phyloP scores from a whole-genome alignment of 1,140 invertebrate genomes.

The Metopolophium dirhodum region DNA sequence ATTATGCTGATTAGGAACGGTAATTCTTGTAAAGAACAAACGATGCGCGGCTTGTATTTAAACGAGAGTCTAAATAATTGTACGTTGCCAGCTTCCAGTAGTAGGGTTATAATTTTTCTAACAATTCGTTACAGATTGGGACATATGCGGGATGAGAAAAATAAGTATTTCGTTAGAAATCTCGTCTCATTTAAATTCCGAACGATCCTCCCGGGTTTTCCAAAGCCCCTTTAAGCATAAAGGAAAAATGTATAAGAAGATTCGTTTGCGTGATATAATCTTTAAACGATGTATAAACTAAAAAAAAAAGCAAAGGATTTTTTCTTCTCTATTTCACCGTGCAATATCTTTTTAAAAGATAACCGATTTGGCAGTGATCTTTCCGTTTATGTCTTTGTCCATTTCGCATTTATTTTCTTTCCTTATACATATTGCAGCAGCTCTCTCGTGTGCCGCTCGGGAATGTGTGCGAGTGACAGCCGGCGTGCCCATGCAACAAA shows the following conservation, averaged over 20 bases:
- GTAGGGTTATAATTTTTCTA: neutral
- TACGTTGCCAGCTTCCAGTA: neutral
- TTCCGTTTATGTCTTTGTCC: constrained; percentile 41
- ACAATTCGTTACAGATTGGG: neutral
- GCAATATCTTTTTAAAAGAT: constrained; percentile 47
- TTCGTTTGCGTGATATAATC: constrained; percentile 43
- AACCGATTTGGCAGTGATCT: constrained; percentile 48
- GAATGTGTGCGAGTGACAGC: constrained; percentile 38
- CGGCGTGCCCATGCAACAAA: neutral
- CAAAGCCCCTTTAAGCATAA: constrained; percentile 8
- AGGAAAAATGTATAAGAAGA: constrained; percentile 22
- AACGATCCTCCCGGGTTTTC: constrained; percentile 20
- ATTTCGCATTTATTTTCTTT: constrained; percentile 34
- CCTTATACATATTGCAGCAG: neutral
- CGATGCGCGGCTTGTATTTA: neutral
- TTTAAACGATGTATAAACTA: constrained; percentile 43
- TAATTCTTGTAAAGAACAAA: neutral
- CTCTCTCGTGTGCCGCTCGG: neutral
- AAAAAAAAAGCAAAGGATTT: constrained; percentile 32
- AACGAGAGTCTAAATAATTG: neutral
- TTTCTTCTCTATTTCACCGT: constrained; percentile 17
- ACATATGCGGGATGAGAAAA: neutral
- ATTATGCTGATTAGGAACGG: neutral
- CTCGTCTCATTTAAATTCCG: constrained; percentile 43
- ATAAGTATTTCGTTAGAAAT: constrained; percentile 33